Evolutionary conservation across 2,113 vertebrate species (phyloP), one percentile per base, ranked within the genome.

Genomic region (Sitta europaea): DNA sequence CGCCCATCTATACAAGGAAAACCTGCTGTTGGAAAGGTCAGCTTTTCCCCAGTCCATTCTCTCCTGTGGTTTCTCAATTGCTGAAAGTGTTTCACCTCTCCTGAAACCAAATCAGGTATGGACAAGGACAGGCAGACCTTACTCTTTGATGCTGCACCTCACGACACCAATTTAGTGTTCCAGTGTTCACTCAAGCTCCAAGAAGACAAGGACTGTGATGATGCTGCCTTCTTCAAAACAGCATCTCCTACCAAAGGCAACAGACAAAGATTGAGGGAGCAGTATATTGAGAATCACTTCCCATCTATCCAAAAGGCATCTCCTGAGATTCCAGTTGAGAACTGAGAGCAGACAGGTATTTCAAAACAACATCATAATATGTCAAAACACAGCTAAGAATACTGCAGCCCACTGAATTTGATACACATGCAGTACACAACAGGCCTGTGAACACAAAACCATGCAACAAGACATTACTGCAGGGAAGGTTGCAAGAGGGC

Each of bases 261-360:
- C 14, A 48, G 9, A 43, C 0, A 0, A 86, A 79, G 33, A 28
- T 18, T 54, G 42, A 59, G 12, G 17, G 31, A 90, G 33, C 57
- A 48, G 22, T 0, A 0, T 1, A 9, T 1, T 18, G 24, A 79
- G 24, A 76, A 65, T 27, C n/a, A 28, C 10, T 31, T 50, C n/a
- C 13, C 27, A 50, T 35, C 62, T 54, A 71, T 35, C 35, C 36
- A 70, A 70, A 89, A 71, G 1, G 3, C 20, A 73, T 14, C 25
- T 66, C 25, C n/a, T 8, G 12, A 58, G 47, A 61, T 25, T 57
- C 23, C 58, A 74, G 73, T 27, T 1, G 1, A 70, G 42, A 84
- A 74, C 21, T 16, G 14, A 72, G 19, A 50, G 12, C 57, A 83
- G 43, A 33, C 16, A 72, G 67, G 7, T 42, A 67, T 55, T 88